These are phyloP conservation scores for Paragorgia papillata DNA, from an alignment of 92 coral and sea anemone genomes.

Conservation along the genomic window DNA sequence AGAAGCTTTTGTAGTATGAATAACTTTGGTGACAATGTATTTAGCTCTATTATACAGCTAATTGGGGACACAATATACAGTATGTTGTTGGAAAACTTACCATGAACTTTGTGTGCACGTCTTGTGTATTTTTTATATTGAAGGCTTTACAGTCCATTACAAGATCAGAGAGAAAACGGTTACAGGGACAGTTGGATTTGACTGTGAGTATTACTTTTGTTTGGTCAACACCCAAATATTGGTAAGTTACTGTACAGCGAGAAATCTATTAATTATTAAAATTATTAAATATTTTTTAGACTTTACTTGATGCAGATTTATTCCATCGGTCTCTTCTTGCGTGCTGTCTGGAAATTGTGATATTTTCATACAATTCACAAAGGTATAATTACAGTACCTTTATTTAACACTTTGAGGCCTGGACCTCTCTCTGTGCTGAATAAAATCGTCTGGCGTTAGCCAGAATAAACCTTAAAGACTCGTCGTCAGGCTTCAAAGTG, in stretches of 20 bases:
- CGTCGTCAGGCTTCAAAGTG: no score
- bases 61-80: conserved; percentile 37
- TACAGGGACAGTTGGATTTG: conserved; percentile 84
- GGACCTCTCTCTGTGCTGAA: no score
- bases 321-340: conserved; percentile 90
- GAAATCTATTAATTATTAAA: no score
- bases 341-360: conserved; percentile 91
- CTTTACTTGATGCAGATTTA: conserved; percentile 78
- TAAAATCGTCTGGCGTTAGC: no score
- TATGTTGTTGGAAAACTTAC: no score
- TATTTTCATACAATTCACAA: conserved; percentile 96
- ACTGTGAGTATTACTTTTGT: conserved; percentile 54
- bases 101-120: no score
- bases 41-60: conserved; percentile 88
- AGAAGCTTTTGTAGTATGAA: no score
- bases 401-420: no score
- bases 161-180: conserved; percentile 75
- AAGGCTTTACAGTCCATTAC: conserved; percentile 90
- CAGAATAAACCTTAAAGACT: no score
- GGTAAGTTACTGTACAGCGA: no score
- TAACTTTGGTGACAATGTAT: conserved; percentile 86
- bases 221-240: no score
- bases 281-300: conserved; percentile 48
- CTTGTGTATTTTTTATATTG: neutral
- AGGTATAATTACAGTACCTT: no score